Evolutionary conservation across 2,888 invertebrate genomes (phyloP), one percentile per base, ranked within the genome.

Genomic region (Crematogaster levior): DNA sequence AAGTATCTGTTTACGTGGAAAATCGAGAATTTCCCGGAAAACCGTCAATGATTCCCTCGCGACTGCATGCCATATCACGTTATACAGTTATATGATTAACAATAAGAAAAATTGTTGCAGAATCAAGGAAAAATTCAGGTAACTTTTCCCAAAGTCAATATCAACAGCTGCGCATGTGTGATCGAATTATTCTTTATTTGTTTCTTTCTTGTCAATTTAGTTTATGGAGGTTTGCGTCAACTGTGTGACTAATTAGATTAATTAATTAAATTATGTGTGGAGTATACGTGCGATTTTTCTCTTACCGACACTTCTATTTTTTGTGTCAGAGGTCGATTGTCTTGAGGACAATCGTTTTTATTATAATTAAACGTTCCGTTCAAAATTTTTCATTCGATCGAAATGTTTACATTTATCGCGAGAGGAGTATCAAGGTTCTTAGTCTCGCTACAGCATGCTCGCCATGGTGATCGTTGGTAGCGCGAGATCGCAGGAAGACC

Each of bases 401-500:
- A 37, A 70, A 70, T 56, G 56, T 34, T 56, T n/a, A 12, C 40
- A 4, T 34, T n/a, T 56, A 27, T 56, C 56, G 30, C 27, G 51
- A 51, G 10, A 37, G n/a, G n/a, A 21, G 24, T 18, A 51, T 24
- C 74, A 84, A 89, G 88, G 84, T 89, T 85, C 86, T 88, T 85
- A 86, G 83, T 85, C 85, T 87, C 68, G 43, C 53, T 15, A 30
- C 21, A 30, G 79, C 72, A 51, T 65, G 65, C 53, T 79, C 48
- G 74, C 81, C 77, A 24, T 77, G 5, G 74, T 63, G 37, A 77
- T 77, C 77, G 77, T 68, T 77, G 75, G 68, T 56, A 56, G 70
- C 70, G 43, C 21, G 72, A 70, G 68, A 65, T 66, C 77, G 89
- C 87, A 90, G 88, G 90, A 91, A 89, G 90, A 90, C 72, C 87